A percentile compares a stretch with the other conserved stretches of the same genome.
Conservation (phyloP, 2,113 vertebrate genomes). For the Antigone vipio region DNA sequence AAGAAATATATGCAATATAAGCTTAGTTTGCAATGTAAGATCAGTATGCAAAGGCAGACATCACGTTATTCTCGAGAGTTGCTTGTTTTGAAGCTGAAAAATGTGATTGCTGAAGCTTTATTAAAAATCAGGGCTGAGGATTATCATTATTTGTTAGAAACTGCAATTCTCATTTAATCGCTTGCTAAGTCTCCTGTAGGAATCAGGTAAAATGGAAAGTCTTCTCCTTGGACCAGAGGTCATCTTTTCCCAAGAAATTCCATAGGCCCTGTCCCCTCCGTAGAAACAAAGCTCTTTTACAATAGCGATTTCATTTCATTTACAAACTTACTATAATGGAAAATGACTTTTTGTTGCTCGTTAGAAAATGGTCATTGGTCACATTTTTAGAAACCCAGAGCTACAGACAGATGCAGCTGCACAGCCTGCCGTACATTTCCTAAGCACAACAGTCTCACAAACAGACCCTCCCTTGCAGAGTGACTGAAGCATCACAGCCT, state of each 20-base stretch:
- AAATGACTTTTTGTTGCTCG: not conserved
- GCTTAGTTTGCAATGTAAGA: not conserved
- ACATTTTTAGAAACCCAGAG: not conserved
- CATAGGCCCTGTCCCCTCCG: not conserved
- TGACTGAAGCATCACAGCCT: not conserved
- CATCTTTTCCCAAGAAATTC: not conserved
- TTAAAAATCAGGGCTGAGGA: not conserved
- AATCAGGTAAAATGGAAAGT: not conserved
- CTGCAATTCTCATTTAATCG: not conserved
- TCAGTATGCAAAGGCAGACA: not conserved
- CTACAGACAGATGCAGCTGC: not conserved
- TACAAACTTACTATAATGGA: not conserved
- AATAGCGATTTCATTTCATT: not conserved
- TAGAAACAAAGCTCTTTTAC: not conserved
- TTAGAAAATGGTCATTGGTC: not conserved
- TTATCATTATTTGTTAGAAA: conserved; percentile 12
- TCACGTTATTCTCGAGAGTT: not conserved
- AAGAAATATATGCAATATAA: not conserved
- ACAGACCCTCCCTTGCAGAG: not conserved
- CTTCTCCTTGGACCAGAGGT: not conserved
- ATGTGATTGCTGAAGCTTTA: not conserved
- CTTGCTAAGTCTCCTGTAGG: not conserved
- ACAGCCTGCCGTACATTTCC: not conserved
- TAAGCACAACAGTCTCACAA: not conserved
- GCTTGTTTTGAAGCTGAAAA: not conserved